Evolutionary conservation across 1,140 invertebrate genomes (phyloP), one percentile per base, ranked within the genome.

Genomic region (Ctenoplectra terminalis): DNA sequence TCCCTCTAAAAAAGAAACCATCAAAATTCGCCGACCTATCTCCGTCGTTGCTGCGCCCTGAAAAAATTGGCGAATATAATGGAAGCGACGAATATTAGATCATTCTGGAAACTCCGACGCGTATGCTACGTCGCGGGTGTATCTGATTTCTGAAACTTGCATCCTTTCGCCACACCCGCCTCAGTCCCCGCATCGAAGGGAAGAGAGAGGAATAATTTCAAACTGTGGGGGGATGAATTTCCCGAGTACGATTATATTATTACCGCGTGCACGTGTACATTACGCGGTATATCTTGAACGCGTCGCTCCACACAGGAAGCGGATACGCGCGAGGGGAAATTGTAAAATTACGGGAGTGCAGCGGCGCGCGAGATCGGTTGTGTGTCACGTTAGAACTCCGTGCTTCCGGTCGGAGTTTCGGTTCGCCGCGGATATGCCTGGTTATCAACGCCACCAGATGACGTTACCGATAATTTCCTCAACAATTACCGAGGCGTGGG

Each of bases 221-320:
- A 85, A 84, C 75, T 80, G 37, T 7, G 48, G 4, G 63, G 23
- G 52, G 54, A 80, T 54, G 71, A 85, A 85, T 85, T 85, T 85
- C 71, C 48, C 76, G 23, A 29, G 43, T 31, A 40, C 77, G 83
- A 85, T 85, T 85, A 81, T 84, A 85, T 84, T 75, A 85, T 81
- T 81, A 63, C 71, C 50, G 58, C 40, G 56, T 54, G 77, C 69
- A 26, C 20, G 64, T 77, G 40, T 70, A 58, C 54, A 43, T 61
- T 34, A n/a, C 69, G 34, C 69, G 69, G 70, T 61, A 73, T 63
- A 72, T 80, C 70, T 80, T 63, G 77, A 17, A n/a, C 67, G 69
- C 67, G 31, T 79, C 31, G 76, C 20, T 31, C 46, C 69, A 46
- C 46, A 8, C 83, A 72, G 80, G 84, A 85, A 86, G 67, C 84